Evolutionary conservation across 1,140 invertebrate species (phyloP).

Genomic region (Heliothis subflexa): DNA sequence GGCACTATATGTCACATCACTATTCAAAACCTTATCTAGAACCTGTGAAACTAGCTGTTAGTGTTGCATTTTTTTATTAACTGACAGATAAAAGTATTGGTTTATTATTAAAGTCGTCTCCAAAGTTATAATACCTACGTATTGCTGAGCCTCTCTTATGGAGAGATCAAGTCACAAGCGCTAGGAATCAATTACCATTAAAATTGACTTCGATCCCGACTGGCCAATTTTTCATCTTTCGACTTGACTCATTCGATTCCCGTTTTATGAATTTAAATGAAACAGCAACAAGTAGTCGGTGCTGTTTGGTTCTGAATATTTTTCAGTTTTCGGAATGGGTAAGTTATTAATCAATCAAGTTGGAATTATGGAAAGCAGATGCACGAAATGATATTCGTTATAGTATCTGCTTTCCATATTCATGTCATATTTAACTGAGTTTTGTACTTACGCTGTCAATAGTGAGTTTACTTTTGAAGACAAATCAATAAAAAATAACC

Average conservation of each 20-base stretch:
- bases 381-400: no score
- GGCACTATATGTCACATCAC: no score
- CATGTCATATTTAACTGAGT: no score
- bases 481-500: no score
- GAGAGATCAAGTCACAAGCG: slow-evolving; percentile 6
- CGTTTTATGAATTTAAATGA: slow-evolving; percentile 31
- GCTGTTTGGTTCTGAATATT: slow-evolving; percentile 15
- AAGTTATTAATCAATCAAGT: slow-evolving; percentile 6
- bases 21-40: no score
- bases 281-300: slow-evolving; percentile 28
- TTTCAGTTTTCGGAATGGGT: neutral
- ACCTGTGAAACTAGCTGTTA: no score
- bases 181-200: slow-evolving; percentile 22
- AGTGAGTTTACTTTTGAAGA: no score
- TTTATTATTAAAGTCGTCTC: slow-evolving; percentile 19
- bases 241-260: slow-evolving; percentile 23
- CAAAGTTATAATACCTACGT: neutral
- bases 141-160: neutral
- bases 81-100: neutral
- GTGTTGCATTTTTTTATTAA: neutral
- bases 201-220: slow-evolving; percentile 11
- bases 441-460: no score
- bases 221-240: slow-evolving; percentile 20
- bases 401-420: no score
- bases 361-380: neutral